phyloP scores from a whole-genome alignment of 2,113 vertebrate genomes.

The Ctenomys sociabilis region DNA sequence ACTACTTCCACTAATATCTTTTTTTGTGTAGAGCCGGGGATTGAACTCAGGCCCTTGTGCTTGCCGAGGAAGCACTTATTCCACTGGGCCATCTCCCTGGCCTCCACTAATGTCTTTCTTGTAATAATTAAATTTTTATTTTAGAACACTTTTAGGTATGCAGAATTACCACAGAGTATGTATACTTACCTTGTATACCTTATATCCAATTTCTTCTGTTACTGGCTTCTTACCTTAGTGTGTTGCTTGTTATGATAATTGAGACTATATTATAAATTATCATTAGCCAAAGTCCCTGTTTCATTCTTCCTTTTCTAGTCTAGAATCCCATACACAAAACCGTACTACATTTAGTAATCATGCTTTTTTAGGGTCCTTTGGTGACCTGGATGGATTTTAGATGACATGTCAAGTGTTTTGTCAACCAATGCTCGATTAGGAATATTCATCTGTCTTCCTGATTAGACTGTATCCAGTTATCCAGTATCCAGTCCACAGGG shows the following conservation, averaged over 20 bases:
- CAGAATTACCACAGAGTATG: constrained; percentile 4
- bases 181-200: neutral
- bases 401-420: neutral
- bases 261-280: constrained; percentile 3
- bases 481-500: neutral
- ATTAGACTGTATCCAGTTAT: neutral
- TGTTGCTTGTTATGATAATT: neutral
- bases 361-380: neutral
- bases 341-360: neutral
- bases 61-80: too few relatives aligned
- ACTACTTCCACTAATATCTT: neutral
- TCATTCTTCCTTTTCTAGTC: neutral
- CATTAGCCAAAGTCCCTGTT: neutral
- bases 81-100: too few relatives aligned
- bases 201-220: neutral
- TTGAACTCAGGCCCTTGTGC: too few relatives aligned
- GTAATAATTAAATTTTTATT: neutral
- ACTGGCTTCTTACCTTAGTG: neutral
- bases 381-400: neutral
- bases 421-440: neutral
- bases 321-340: neutral
- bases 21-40: too few relatives aligned
- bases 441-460: neutral
- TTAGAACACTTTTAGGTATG: neutral
- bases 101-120: neutral